Evolutionary conservation across 30 jellyfish, hydroid and myxozoan species (phyloP).

Genomic region (Aurelia coerulea): DNA sequence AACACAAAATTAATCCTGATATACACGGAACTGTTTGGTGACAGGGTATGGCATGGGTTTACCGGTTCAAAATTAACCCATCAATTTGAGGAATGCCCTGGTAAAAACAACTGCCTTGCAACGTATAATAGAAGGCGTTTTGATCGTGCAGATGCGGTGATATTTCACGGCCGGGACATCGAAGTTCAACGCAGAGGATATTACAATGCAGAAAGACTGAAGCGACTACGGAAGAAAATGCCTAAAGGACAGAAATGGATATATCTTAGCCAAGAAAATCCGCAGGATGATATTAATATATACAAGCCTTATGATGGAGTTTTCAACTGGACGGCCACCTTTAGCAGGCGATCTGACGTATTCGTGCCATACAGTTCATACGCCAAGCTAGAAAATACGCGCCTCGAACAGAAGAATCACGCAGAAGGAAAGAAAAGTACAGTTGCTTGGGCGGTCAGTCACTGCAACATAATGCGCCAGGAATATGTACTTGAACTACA

Average conservation of each 20-base stretch:
- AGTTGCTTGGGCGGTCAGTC: conserved; percentile 90
- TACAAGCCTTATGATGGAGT: conserved; percentile 82
- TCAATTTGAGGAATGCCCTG: conserved; percentile 51
- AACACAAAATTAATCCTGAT: not conserved
- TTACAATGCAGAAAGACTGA: conserved; percentile 53
- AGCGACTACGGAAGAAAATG: conserved; percentile 20
- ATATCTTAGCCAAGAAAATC: conserved; percentile 92
- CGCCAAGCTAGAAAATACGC: not conserved
- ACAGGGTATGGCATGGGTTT: not conserved
- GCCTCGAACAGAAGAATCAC: conserved; percentile 27
- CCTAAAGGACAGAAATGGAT: conserved; percentile 88
- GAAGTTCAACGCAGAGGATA: conserved; percentile 17
- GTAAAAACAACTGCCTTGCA: conserved; percentile 59
- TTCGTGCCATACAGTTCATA: conserved; percentile 20
- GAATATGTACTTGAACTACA: conserved; percentile 87
- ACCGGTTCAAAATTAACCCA: conserved; percentile 30
- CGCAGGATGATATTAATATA: conserved; percentile 11
- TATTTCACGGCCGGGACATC: conserved; percentile 87
- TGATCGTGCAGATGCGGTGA: conserved; percentile 62
- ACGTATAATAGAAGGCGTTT: conserved; percentile 76
- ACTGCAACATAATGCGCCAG: conserved; percentile 80
- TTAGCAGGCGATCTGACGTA: conserved; percentile 76
- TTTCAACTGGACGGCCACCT: conserved; percentile 94
- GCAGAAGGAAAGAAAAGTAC: conserved; percentile 78
- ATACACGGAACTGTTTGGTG: not conserved